Evolutionary conservation across 2,113 vertebrate genomes (phyloP), one percentile per base, ranked within the genome.

Genomic region (Synchiropus splendidus): DNA sequence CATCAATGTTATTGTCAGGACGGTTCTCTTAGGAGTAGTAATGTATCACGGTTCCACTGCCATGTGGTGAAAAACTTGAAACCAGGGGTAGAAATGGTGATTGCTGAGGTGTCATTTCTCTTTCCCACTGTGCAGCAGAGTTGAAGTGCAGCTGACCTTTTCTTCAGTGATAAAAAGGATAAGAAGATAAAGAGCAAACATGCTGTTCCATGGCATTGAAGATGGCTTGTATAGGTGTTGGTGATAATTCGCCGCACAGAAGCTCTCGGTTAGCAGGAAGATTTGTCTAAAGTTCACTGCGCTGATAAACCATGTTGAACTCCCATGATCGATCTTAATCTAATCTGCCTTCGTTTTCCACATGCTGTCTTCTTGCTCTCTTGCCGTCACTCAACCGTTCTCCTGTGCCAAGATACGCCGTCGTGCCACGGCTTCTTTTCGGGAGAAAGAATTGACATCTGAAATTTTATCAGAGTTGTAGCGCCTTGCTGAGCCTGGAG

Each of bases 391-490:
- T 17, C 13, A 15, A 30, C 38, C 35, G 5, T 9, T 56, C 34
- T 45, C 36, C 15, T 40, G 21, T 45, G 17, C 51, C 13, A 14
- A 51, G 11, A 32, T 9, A 11, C 14, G 14, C 15, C 40, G 14
- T 42, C 33, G 51, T 47, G 46, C 36, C 41, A 36, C 45, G 46
- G 48, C 16, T 32, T 39, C 6, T 32, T 32, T 4, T 16, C 48
- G 32, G 30, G 14, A 12, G 11, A 4, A 0, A 10, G 42, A 30
- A 30, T 33, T 31, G 21, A 10, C 6, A 44, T 51, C 40, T 64
- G 55, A 67, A 73, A 74, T 56, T 15, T 40, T 74, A 74, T 73
- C 54, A 55, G 48, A 48, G 54, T 56, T 77, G 66, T 76, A 67
- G 70, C 65, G 44, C 60, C 52, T 58, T 57, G 61, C 54, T 44